These are phyloP conservation scores for Drosophila subpulchrella DNA, from an alignment of 1,140 invertebrate species.

Conservation along the genomic window DNA sequence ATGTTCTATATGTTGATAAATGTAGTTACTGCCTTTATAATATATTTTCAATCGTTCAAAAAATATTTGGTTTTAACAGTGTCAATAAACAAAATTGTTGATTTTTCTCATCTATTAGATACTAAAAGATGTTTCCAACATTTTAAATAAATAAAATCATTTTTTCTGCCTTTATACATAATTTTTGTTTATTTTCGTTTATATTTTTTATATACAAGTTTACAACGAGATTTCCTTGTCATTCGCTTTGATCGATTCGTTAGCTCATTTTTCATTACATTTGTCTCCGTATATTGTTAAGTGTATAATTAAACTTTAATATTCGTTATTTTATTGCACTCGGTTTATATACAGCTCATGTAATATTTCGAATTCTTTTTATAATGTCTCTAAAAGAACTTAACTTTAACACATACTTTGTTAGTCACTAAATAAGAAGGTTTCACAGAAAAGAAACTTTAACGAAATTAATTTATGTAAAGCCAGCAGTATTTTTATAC, in stretches of 20 bases:
- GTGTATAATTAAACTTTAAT: conserved; percentile 54
- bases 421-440: neutral
- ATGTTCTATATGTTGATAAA: no score
- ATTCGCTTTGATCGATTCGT: conserved; percentile 40
- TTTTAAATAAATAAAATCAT: neutral
- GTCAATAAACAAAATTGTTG: no score
- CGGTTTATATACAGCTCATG: conserved; percentile 60
- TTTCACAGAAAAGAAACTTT: neutral
- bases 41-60: no score
- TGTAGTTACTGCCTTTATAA: no score
- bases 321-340: conserved; percentile 58
- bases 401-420: neutral
- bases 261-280: conserved; percentile 54
- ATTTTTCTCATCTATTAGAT: no score
- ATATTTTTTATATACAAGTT: conserved; percentile 79
- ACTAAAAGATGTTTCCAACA: neutral
- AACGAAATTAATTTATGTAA: neutral
- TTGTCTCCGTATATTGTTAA: conserved; percentile 39
- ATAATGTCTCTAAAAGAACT: neutral
- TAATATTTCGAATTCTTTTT: conserved; percentile 6
- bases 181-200: conserved; percentile 74
- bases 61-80: no score
- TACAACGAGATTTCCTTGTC: conserved; percentile 65
- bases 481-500: conserved; percentile 9
- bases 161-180: conserved; percentile 53